These are phyloP conservation scores for Greenwoodochromis staneri DNA, from an alignment of 2,113 vertebrate genomes.

Conservation along the genomic window DNA sequence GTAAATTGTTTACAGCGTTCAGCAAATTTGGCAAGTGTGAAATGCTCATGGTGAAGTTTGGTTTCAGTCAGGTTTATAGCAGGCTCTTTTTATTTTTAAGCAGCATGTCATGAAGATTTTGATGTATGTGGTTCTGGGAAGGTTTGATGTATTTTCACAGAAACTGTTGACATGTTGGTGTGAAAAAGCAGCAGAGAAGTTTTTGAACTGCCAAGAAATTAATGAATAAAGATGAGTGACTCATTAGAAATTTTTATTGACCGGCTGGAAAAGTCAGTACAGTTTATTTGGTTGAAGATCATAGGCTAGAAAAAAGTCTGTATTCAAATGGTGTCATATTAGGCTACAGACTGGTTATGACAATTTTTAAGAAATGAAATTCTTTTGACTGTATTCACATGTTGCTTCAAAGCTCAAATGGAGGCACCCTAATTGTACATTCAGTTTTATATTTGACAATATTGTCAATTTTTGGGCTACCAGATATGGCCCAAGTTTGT, in stretches of 20 bases:
- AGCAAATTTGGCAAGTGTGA: not conserved
- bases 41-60: not conserved
- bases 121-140: not conserved
- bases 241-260: not conserved
- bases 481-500: not conserved
- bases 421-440: not conserved
- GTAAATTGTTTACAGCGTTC: not conserved
- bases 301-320: not conserved
- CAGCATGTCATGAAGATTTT: not conserved
- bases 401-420: not conserved
- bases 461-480: not conserved
- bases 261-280: not conserved
- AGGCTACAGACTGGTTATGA: not conserved
- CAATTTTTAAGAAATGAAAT: not conserved
- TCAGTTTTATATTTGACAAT: not conserved
- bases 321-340: not conserved
- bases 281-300: not conserved
- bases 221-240: not conserved
- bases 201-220: not conserved
- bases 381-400: not conserved
- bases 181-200: not conserved
- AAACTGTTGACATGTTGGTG: not conserved
- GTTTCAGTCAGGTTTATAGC: not conserved
- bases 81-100: not conserved
- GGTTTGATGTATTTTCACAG: not conserved